Evolutionary conservation across 37 sponge, comb jelly and placozoan species (phyloP), one percentile per base, ranked within the genome.

Genomic region (Dysidea cf. avara): DNA sequence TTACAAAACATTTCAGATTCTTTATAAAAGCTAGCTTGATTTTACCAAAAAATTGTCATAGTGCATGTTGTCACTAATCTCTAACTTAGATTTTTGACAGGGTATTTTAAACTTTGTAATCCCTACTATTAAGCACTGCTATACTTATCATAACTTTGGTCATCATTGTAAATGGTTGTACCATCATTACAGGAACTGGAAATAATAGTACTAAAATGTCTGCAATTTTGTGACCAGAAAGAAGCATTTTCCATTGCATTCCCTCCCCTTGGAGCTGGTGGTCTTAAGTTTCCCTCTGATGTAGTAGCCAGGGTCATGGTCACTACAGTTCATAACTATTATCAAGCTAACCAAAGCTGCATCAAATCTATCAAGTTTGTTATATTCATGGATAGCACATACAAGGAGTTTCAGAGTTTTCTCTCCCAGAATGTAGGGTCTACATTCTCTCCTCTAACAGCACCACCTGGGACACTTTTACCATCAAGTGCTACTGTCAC

Each of bases 181-280:
- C 29, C 7, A 54, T 70, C 28, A 46, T 6, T 39, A 13, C 58
- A 79, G 80, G 38, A 9, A 5, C 69, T 69, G 9, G n/a, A 52
- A 30, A 62, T 59, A 6, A 68, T 70, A 46, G 48, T 79, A 16
- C 69, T 22, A 47, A 68, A 21, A 7, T 31, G 68, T 28, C 52
- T 79, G 9, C 69, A 34, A 5, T 47, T 34, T 46, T 56, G 60
- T 16, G 35, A 60, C 20, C 52, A 58, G 0, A 47, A 79, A 29
- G 37, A 52, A 17, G 22, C 48, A 1, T 25, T 26, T 16, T 79
- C 80, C 1, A 46, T 79, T 55, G 80, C 70, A 61, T 60, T 79
- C 21, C 80, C 80, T 48, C 69, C 80, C 32, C 70, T 79, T 56
- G 80, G 80, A 34, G 68, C 58, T 13, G 80, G 52, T 0, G 69